phyloP scores from a whole-genome alignment of 2,888 invertebrate genomes.

The Schizaphis graminum region DNA sequence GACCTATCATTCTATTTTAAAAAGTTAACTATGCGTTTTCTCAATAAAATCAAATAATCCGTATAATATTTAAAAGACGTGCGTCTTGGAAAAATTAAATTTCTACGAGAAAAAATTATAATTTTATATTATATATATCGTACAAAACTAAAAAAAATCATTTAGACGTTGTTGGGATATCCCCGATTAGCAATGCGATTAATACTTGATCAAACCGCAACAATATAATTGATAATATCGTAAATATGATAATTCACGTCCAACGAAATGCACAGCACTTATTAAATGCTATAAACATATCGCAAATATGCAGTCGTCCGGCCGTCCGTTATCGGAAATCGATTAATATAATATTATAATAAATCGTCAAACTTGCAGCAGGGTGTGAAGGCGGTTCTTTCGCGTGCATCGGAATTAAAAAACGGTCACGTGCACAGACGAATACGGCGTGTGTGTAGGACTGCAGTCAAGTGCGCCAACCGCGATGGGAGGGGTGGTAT shows the following conservation, averaged over 20 bases:
- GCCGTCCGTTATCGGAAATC: neutral
- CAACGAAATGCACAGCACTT: neutral
- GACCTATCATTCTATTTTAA: no score
- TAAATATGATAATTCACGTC: neutral
- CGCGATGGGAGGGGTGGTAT: no score
- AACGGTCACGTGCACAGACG: conserved; percentile 36
- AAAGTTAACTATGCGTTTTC: no score
- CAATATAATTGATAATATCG: neutral
- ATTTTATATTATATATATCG: neutral
- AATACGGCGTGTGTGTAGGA: neutral
- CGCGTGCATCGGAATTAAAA: conserved; percentile 40
- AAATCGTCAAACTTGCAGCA: neutral
- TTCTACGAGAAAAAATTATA: neutral
- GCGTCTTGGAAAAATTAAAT: neutral
- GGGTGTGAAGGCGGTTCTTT: neutral
- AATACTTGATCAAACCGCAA: neutral
- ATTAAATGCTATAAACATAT: neutral
- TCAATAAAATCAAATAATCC: neutral
- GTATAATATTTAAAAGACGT: neutral
- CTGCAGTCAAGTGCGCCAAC: neutral
- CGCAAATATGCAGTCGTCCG: neutral
- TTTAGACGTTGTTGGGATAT: neutral
- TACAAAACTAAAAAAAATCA: neutral
- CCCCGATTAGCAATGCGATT: neutral
- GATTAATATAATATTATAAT: neutral